phyloP scores from a whole-genome alignment of 1,140 invertebrate genomes.

The Brachionus rotundiformis region DNA sequence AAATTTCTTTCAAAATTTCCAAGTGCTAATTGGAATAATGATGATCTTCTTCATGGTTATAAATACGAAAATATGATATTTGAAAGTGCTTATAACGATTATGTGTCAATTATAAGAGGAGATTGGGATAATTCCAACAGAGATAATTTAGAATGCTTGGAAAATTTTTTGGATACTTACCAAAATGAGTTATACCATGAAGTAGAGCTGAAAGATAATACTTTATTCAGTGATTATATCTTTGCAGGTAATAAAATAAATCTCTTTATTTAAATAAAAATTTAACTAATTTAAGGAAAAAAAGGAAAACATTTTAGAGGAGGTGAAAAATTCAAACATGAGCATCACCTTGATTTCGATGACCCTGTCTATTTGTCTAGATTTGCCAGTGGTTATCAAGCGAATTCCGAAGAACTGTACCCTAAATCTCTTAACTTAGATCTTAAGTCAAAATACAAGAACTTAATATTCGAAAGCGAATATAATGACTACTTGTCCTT shows the following conservation, averaged over 20 bases:
- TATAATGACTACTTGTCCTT: not conserved
- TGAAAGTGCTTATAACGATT: not conserved
- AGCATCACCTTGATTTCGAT: not conserved
- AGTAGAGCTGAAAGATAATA: too few relatives aligned
- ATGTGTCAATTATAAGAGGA: not conserved
- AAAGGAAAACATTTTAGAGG: not conserved
- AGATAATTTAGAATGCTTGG: not conserved
- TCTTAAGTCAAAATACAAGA: not conserved
- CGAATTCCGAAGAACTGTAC: not conserved
- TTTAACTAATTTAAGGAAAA: too few relatives aligned
- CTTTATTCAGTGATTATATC: too few relatives aligned
- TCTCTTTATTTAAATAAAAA: too few relatives aligned
- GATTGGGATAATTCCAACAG: not conserved
- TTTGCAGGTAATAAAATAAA: not conserved
- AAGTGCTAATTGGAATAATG: not conserved
- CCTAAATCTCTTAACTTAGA: not conserved
- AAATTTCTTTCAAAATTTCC: conserved; percentile 16
- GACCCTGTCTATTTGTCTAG: not conserved
- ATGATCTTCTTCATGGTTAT: not conserved
- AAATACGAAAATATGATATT: not conserved
- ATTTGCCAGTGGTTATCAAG: not conserved
- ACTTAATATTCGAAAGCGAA: conserved; percentile 25
- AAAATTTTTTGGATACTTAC: not conserved
- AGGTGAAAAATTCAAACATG: not conserved
- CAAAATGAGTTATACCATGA: not conserved